Evolutionary conservation across 2,797 vertebrate species (phyloP).

Genomic region (Alca torda): DNA sequence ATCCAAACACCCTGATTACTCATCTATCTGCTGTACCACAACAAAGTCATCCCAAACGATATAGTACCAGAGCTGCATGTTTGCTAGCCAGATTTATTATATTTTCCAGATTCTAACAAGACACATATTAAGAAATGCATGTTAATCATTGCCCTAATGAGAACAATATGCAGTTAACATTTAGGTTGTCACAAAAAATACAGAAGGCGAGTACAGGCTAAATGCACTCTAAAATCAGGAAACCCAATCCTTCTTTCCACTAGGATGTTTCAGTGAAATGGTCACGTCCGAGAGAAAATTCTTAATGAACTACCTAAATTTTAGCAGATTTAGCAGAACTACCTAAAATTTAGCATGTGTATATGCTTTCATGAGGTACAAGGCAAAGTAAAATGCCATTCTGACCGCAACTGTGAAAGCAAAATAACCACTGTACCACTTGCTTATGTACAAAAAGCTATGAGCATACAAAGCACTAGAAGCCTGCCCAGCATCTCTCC

Average conservation of each 20-base stretch:
- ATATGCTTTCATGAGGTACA: not conserved
- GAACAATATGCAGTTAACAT: slow-evolving; percentile 34
- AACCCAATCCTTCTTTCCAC: not conserved
- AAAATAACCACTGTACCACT: not conserved
- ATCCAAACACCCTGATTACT: not conserved
- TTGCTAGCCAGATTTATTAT: slow-evolving; percentile 32
- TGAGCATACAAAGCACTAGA: not conserved
- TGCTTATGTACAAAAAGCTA: not conserved
- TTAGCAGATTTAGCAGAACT: not conserved
- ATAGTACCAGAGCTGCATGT: slow-evolving; percentile 7
- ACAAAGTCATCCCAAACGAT: not conserved
- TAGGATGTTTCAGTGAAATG: not conserved
- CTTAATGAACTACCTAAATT: not conserved
- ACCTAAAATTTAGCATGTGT: not conserved
- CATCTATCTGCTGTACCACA: not conserved
- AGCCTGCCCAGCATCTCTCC: not conserved
- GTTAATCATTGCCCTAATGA: slow-evolving; percentile 43
- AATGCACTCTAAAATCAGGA: not conserved
- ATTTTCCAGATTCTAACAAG: slow-evolving; percentile 42
- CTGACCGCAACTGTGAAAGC: not conserved
- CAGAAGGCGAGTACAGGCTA: not conserved
- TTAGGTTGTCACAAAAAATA: slow-evolving; percentile 18
- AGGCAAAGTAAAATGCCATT: not conserved
- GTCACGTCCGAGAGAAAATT: not conserved
- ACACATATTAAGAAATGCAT: slow-evolving; percentile 43